Evolutionary conservation across 2,113 vertebrate species (phyloP).

Genomic region (Chloebia gouldiae): DNA sequence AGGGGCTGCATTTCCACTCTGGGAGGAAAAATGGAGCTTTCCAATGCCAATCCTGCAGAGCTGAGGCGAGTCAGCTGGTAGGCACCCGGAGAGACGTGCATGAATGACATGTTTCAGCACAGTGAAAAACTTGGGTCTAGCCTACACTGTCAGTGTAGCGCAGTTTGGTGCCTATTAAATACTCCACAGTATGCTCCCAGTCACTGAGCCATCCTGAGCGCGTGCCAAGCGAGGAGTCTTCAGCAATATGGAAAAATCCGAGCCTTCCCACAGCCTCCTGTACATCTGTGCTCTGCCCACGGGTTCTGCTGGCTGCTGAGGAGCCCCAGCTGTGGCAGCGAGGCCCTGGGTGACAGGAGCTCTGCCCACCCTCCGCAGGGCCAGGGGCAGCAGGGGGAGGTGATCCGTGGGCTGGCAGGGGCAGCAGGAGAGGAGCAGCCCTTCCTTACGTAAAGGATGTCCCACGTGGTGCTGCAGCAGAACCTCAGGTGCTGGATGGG

Average conservation of each 20-base stretch:
- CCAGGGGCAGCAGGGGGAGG: background rate
- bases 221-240: background rate
- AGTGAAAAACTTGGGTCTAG: conserved; percentile 32
- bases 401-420: background rate
- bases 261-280: conserved; percentile 44
- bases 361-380: background rate
- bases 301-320: background rate
- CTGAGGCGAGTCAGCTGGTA: background rate
- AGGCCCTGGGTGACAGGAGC: background rate
- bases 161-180: background rate
- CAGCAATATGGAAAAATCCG: background rate
- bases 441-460: background rate
- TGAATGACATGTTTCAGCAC: conserved; percentile 49
- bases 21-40: background rate
- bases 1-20: background rate
- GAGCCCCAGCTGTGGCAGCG: background rate
- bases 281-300: conserved; percentile 4
- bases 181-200: conserved; percentile 1
- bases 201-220: background rate
- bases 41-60: accelerated
- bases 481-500: accelerated
- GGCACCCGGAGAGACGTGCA: background rate
- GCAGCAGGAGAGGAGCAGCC: background rate
- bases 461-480: background rate
- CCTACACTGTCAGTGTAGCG: conserved; percentile 1